Evolutionary conservation across 2,113 vertebrate species (phyloP).

Genomic region (Oncorhynchus mykiss): DNA sequence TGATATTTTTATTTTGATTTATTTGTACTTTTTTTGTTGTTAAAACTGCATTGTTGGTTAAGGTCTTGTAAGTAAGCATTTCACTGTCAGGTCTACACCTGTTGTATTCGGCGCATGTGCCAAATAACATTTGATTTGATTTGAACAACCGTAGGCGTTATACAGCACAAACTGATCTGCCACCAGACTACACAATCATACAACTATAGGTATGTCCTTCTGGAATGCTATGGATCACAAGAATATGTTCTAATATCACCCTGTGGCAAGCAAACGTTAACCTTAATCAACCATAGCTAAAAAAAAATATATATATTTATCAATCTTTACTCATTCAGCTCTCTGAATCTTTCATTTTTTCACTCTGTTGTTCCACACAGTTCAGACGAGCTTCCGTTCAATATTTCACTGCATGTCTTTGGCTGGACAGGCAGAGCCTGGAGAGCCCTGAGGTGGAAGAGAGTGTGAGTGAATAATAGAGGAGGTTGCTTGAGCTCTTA

Average conservation of each 20-base stretch:
- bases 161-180: too few relatives aligned
- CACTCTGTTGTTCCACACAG: slow-evolving; percentile 24
- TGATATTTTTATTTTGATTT: rapidly evolving
- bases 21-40: too few relatives aligned
- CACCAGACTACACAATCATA: too few relatives aligned
- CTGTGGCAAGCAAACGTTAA: too few relatives aligned
- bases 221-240: slow-evolving; percentile 23
- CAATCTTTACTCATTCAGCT: background rate
- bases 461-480: slow-evolving; percentile 17
- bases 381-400: slow-evolving; percentile 6
- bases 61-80: too few relatives aligned
- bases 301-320: background rate
- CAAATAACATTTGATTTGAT: too few relatives aligned
- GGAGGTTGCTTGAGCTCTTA: slow-evolving; percentile 40
- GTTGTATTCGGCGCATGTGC: too few relatives aligned
- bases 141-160: too few relatives aligned
- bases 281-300: too few relatives aligned
- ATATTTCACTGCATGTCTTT: background rate
- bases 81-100: too few relatives aligned
- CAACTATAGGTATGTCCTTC: slow-evolving; percentile 21
- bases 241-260: background rate
- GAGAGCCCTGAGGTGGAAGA: slow-evolving; percentile 9
- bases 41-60: too few relatives aligned
- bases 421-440: too few relatives aligned
- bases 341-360: slow-evolving; percentile 14